Evolutionary conservation across 2,888 invertebrate species (phyloP).

Genomic region (Drosophila lutescens): DNA sequence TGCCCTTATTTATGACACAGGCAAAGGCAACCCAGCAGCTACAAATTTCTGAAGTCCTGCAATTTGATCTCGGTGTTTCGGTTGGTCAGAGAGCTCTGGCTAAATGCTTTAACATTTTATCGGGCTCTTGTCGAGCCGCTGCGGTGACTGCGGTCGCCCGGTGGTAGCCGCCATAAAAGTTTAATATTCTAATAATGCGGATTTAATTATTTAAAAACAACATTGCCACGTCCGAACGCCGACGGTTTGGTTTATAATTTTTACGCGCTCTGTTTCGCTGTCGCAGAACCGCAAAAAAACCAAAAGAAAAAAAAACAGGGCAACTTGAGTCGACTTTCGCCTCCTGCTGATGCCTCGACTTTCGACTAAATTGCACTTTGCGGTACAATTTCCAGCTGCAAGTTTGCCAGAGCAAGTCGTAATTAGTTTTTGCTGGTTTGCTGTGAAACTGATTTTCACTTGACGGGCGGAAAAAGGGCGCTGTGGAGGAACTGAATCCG

Average conservation of each 20-base stretch:
- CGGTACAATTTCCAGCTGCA: constrained; percentile 67
- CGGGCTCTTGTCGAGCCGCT: constrained; percentile 32
- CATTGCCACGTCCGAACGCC: constrained; percentile 41
- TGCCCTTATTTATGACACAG: constrained; percentile 64
- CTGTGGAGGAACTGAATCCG: constrained; percentile 41
- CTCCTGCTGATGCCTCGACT: constrained; percentile 33
- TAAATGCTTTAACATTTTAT: constrained; percentile 60
- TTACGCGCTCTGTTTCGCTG: constrained; percentile 45
- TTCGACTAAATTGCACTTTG: constrained; percentile 73
- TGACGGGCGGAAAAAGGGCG: constrained; percentile 4
- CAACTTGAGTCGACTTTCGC: constrained; percentile 23
- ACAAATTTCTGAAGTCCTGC: constrained; percentile 42
- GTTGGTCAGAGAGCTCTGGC: constrained; percentile 38
- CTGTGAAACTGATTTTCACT: constrained; percentile 67
- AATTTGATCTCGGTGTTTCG: constrained; percentile 42
- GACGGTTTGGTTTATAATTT: constrained; percentile 60
- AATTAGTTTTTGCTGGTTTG: constrained; percentile 73
- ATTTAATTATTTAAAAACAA: constrained; percentile 66
- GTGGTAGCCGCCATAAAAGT: constrained; percentile 44
- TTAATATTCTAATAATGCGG: constrained; percentile 61
- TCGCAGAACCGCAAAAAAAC: constrained; percentile 6
- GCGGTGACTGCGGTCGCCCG: constrained; percentile 40
- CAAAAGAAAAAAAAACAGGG: background rate
- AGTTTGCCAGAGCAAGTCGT: constrained; percentile 63
- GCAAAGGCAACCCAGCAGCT: constrained; percentile 27